These are phyloP conservation scores for Pachyrhynchus sulphureomaculatus DNA, from an alignment of 1,140 invertebrate species.

Conservation along the genomic window DNA sequence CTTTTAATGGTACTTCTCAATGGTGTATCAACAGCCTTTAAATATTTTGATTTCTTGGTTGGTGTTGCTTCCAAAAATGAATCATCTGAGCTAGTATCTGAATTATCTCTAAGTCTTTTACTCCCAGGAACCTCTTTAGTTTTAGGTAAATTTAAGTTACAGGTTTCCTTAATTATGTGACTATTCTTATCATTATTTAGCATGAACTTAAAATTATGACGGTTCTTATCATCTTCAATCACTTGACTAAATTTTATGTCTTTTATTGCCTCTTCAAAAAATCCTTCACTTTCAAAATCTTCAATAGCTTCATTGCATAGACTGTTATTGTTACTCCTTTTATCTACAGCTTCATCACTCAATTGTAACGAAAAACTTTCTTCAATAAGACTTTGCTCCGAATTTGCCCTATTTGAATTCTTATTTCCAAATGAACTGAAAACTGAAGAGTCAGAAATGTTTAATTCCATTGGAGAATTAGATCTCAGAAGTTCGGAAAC, in stretches of 20 bases:
- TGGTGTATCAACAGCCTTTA: neutral
- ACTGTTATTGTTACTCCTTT: neutral
- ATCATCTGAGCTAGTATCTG: conserved; percentile 9
- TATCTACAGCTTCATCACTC: neutral
- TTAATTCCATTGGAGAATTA: conserved; percentile 12
- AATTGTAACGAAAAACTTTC: conserved; percentile 25
- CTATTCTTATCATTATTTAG: too few species aligned
- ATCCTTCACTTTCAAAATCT: conserved; percentile 4
- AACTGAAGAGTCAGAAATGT: conserved; percentile 12
- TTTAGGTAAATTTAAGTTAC: neutral
- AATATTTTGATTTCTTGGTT: conserved; percentile 8
- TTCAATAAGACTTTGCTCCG: conserved; percentile 33
- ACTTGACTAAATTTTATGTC: neutral
- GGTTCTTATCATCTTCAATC: neutral
- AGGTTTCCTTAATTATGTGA: too few species aligned
- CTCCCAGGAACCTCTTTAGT: neutral
- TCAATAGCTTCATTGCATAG: neutral
- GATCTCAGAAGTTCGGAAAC: conserved; percentile 5
- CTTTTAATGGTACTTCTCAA: neutral
- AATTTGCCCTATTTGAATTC: conserved; percentile 3
- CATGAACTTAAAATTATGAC: too few species aligned
- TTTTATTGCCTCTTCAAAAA: conserved; percentile 5
- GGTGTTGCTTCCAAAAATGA: conserved; percentile 18
- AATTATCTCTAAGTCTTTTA: neutral
- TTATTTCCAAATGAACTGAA: neutral